These are phyloP conservation scores for Pantherophis vulpinus DNA, from an alignment of 2,797 vertebrate species.

Conservation along the genomic window DNA sequence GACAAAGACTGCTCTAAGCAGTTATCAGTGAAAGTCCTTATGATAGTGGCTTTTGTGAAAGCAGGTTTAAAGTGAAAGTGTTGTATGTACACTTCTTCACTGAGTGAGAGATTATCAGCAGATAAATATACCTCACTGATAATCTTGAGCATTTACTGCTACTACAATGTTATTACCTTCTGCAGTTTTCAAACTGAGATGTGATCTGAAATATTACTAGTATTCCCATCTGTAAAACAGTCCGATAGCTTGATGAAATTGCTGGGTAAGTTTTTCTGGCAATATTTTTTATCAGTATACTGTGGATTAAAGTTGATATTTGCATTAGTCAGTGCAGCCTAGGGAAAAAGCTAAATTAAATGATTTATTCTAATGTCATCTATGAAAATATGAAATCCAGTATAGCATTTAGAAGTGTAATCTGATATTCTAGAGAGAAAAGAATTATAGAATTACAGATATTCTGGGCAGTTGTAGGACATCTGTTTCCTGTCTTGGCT, in stretches of 20 bases:
- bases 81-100: neutral
- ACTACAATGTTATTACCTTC: neutral
- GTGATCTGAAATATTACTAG: neutral
- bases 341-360: neutral
- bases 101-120: conserved; percentile 1
- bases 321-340: neutral
- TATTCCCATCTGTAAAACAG: neutral
- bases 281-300: neutral
- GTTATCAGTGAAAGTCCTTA: neutral
- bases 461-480: neutral
- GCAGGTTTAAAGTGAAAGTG: neutral
- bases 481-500: neutral
- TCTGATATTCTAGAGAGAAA: neutral
- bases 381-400: neutral
- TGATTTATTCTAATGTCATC: neutral
- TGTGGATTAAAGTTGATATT: neutral
- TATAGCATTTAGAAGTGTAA: neutral
- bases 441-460: neutral
- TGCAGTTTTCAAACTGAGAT: neutral
- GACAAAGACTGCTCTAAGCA: neutral
- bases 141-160: neutral
- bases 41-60: neutral
- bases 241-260: neutral
- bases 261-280: neutral
- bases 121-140: neutral